Base-by-base conservation (phyloP, 2,113 vertebrate species). In the Ameiurus melas region DNA sequence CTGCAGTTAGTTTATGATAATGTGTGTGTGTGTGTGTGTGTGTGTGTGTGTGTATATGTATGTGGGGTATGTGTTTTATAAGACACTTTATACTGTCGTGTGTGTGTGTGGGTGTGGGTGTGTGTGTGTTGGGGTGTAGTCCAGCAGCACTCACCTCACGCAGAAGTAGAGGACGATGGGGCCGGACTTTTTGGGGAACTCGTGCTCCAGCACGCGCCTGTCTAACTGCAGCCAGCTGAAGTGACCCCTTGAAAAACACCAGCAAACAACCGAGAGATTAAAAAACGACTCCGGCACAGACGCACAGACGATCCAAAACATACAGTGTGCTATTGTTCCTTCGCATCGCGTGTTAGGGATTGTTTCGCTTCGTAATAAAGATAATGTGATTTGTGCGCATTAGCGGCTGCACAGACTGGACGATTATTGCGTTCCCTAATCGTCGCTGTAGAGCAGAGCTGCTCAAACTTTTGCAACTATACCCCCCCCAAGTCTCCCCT, bases 211-310 rank as follows among this genome's bases (percentile, higher is more conserved):
- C 51, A 99, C 98, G 91, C 98, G 95, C 12, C 98, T 97, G 92
- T 99, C 98, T 92, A 99, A 93, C 90, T 99, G 98, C 92, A 99
- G 97, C 98, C 98, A 99, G 90, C 98, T 99, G 89, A 99, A 96
- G 93, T 99, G 98, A 87, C 97, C 97, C 94, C 98, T 43, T 99
- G 95, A 70, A 89, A 90, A 93, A 73, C 58, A 81, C 60, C 84
- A 86, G 53, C 58, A 33, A 75, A 90, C 57, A 86, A n/a, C 92
- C 51, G 39, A 43, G 0, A 92, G 66, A 60, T 62, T 79, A 83
- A 77, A 12, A 12, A 1, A 36, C n/a, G 13, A 27, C 64, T 66
- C 64, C 64, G 5, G 12, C 1, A 43, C 39, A 66, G 27, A 66
- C 62, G 36, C 30, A 20, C 70, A 12, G 17, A 73, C 5, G 6